A percentile compares a stretch with the other conserved stretches of the same genome.
phyloP scores from a whole-genome alignment of 2,113 vertebrate species.

The Petroica traversi region DNA sequence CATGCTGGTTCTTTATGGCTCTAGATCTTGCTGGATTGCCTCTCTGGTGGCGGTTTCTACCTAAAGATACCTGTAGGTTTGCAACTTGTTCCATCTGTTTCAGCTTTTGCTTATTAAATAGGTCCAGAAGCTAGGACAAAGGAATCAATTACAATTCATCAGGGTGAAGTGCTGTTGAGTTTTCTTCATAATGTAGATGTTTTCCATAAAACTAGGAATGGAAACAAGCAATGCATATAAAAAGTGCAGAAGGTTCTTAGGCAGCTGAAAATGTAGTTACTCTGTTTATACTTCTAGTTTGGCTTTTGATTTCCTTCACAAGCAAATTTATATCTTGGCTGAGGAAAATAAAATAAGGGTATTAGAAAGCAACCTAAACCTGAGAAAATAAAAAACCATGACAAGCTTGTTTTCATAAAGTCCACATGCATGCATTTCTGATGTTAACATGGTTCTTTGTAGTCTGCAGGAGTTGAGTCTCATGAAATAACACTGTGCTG shows the following conservation, averaged over 20 bases:
- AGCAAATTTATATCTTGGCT: neutral
- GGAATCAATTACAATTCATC: neutral
- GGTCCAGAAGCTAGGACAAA: neutral
- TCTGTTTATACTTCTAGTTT: neutral
- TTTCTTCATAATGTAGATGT: neutral
- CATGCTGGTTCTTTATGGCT: neutral
- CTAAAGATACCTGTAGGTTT: neutral
- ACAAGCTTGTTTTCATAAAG: neutral
- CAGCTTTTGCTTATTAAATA: neutral
- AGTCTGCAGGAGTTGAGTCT: neutral
- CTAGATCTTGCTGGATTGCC: neutral
- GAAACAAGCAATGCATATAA: neutral
- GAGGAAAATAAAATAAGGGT: neutral
- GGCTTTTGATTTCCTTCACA: neutral
- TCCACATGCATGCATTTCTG: neutral
- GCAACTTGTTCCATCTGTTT: neutral
- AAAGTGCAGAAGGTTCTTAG: neutral
- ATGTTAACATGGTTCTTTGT: neutral
- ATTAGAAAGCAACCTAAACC: neutral
- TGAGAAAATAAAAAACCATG: neutral
- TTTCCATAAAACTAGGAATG: too few relatives aligned
- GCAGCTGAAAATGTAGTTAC: neutral
- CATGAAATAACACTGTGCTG: neutral
- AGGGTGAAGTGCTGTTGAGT: neutral
- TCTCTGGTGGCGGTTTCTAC: neutral